A percentile compares a stretch with the other conserved stretches of the same genome.
phyloP scores from a whole-genome alignment of 2,797 vertebrate genomes.

The Enteromius treurensis region DNA sequence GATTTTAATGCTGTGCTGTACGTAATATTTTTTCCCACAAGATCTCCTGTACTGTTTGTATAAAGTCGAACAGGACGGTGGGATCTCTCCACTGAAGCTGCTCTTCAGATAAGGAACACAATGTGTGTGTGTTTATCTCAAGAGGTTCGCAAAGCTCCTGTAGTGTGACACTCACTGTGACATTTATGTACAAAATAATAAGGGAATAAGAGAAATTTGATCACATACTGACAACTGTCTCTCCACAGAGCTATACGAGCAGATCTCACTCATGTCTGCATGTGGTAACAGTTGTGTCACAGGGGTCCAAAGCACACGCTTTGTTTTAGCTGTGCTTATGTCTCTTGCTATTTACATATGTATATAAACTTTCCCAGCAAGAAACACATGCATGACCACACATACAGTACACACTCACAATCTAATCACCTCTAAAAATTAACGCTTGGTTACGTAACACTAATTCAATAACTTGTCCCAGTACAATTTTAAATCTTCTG shows the following conservation, averaged over 20 bases:
- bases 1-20: neutral
- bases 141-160: conserved; percentile 39
- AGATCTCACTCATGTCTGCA: conserved; percentile 17
- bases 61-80: conserved; percentile 3
- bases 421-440: neutral
- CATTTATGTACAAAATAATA: conserved; percentile 29
- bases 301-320: conserved; percentile 29
- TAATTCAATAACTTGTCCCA: neutral
- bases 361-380: neutral
- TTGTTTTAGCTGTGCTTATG: conserved; percentile 26
- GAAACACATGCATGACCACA: neutral
- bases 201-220: conserved; percentile 1
- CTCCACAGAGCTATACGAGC: conserved; percentile 10
- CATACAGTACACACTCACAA: neutral
- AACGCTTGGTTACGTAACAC: neutral
- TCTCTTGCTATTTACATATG: neutral
- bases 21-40: neutral
- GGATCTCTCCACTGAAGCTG: conserved; percentile 9
- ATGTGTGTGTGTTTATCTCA: conserved; percentile 29
- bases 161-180: conserved; percentile 24
- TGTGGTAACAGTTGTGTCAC: conserved; percentile 50
- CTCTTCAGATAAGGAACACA: neutral
- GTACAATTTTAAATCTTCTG: neutral
- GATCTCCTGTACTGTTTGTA: neutral
- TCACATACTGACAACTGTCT: conserved; percentile 3